Base-by-base conservation (phyloP, 2,113 vertebrate species). In the Todiramphus chloris region DNA sequence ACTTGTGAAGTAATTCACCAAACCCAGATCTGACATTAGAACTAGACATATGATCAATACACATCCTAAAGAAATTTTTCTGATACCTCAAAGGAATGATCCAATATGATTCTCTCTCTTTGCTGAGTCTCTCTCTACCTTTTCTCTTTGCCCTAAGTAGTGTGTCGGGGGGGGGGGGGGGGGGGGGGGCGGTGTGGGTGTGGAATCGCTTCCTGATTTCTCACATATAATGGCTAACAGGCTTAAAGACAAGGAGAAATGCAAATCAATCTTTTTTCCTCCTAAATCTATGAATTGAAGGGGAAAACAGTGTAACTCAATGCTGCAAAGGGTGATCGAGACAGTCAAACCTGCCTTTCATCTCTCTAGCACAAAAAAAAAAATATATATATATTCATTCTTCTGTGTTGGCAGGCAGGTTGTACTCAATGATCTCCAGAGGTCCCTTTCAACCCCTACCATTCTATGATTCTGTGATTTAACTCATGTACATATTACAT, bases 131-230 rank as follows among this genome's bases (percentile, higher is more conserved):
- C n/a, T 51, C 5, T 23, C 30, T 51, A n/a, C 28, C 39, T 46
- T 24, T 75, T 60, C 46, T 20, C 46, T 55, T 63, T 55, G 13
- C 19, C 48, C 11, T 48, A 21, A 11, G 25, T 56, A 27, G 23
- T 23, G 19, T 55, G 48, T 20, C 28, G 33, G 39, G 4, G 15
- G 2, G 7, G n/a, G 6, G 4, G 2, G 6, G n/a, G 6, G 4
- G 35, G 46, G 4, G 15, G 2, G 6, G n/a, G 6, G n/a, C n/a
- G n/a, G n/a, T n/a, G n/a, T n/a, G n/a, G n/a, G n/a, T n/a, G 4
- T 39, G 50, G 27, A 39, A 24, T 23, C 59, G 4, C 31, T 73
- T 63, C 13, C 3, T 59, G 13, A 23, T 27, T 76, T 76, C 51
- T 53, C 58, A 9, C 3, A 9, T 72, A 4, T 58, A 58, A 31